Evolutionary conservation across 2,888 invertebrate species (phyloP), one percentile per base, ranked within the genome.

Genomic region (Parnassius glacialis): DNA sequence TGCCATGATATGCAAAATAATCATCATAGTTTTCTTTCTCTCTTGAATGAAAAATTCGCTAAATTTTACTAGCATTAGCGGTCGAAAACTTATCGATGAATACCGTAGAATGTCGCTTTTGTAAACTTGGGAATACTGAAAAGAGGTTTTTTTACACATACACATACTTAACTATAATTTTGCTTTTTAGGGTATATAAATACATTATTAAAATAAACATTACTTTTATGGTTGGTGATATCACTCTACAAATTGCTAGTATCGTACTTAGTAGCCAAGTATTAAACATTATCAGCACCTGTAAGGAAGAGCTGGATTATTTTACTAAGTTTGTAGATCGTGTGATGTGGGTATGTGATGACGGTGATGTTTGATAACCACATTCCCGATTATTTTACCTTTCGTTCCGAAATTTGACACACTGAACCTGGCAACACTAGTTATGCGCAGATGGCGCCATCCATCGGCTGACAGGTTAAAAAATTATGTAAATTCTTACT

Each of bases 161-260:
- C 5, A 48, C 13, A 9, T 11, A 41, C 12, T 47, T 2, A 20
- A 12, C 47, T n/a, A 34, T 41, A 12, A n/a, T 45, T 7, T 12
- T 12, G 2, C 0, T 5, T 45, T 12, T 45, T n/a, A 45, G 7
- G 13, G 9, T 48, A 48, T 13, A 13, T 48, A 13, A 9, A 48
- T 7, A 13, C 2, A 9, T 48, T 42, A 41, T 47, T 45, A 52
- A 50, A 13, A 11, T 48, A 43, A 12, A 61, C 1, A 41, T 61
- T 74, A 86, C 85, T 73, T 78, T 78, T 34, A 84, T 59, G 13
- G 80, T 75, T 13, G 85, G 85, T 2, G 85, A 84, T 60, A 86
- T 65, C 0, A 73, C 74, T 70, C 84, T 74, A 64, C 85, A 85
- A 66, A 85, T 80, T 13, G 68, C 61, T 43, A 84, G 62, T 54